Base-by-base conservation (phyloP, 2,797 vertebrate species). In the Chelidonichthys spinosus region DNA sequence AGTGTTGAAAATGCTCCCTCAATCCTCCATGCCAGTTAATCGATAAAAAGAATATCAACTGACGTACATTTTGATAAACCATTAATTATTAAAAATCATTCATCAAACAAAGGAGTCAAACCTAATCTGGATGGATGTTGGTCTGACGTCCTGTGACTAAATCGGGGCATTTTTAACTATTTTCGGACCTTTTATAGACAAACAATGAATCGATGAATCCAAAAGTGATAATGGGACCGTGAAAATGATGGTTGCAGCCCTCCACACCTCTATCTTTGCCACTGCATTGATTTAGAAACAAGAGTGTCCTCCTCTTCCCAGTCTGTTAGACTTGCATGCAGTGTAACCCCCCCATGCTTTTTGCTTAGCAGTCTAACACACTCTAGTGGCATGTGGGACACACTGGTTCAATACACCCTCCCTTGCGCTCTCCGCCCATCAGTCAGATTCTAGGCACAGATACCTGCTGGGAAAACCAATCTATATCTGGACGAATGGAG, bases 401-500 rank as follows among this genome's bases (percentile, higher is more conserved):
- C 76, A 61, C 66, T 17, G 69, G 89, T 88, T 90, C 90, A 79
- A 93, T 91, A 90, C 67, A 46, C 60, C 83, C 85, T 78, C 84
- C 75, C 76, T 61, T 37, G 60, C 11, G 11, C 85, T 84, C 82
- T 83, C 79, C 39, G 32, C 84, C 85, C 87, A 90, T 92, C 92
- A 90, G 87, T 91, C 90, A 92, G 90, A 92, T 92, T 85, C 79
- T 76, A 81, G 85, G 79, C 89, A 68, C 83, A 93, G 86, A 92
- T 91, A 90, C 89, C 90, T 88, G 83, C 89, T 89, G 89, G 85
- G 90, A 93, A 93, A 94, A 93, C 85, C 90, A 91, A 94, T 95
- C 91, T 84, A 94, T 93, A 93, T 89, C 87, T 90, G 89, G 87
- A 92, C 83, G 87, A 93, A 94, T 87, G 91, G 87, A 85, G 85